Conservation (phyloP, 2,113 vertebrate genomes). For the Micronycteris hirsuta region DNA sequence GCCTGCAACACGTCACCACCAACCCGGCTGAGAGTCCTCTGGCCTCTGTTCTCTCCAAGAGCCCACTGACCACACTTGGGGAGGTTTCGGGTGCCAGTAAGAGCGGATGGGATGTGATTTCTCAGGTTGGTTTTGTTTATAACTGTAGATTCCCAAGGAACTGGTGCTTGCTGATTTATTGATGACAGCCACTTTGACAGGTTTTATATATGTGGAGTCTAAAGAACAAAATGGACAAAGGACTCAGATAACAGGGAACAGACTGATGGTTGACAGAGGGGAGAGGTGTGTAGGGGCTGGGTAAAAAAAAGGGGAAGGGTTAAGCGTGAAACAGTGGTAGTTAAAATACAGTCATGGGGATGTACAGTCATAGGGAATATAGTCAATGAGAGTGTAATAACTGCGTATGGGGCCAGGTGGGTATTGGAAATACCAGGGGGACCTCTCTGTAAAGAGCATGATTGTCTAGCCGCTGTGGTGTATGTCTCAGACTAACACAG, state of each 20-base stretch:
- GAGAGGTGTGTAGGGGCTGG: background rate
- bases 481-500: background rate
- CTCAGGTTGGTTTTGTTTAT: background rate
- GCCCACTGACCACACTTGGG: background rate
- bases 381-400: background rate
- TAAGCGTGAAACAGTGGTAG: background rate
- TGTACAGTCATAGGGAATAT: background rate
- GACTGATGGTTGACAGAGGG: background rate
- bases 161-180: background rate
- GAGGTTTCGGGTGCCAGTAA: background rate
- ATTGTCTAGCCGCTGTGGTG: background rate
- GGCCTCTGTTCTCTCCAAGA: background rate
- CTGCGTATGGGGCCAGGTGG: background rate
- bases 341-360: background rate
- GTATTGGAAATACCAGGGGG: background rate
- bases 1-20: background rate
- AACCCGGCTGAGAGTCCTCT: background rate
- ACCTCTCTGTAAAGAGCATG: background rate
- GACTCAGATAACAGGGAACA: background rate
- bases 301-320: background rate
- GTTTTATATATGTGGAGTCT: background rate
- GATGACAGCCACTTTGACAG: background rate
- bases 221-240: background rate
- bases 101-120: background rate
- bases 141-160: background rate